Evolutionary conservation across 2,888 invertebrate species (phyloP).

Genomic region (Nemapogon koenigi): DNA sequence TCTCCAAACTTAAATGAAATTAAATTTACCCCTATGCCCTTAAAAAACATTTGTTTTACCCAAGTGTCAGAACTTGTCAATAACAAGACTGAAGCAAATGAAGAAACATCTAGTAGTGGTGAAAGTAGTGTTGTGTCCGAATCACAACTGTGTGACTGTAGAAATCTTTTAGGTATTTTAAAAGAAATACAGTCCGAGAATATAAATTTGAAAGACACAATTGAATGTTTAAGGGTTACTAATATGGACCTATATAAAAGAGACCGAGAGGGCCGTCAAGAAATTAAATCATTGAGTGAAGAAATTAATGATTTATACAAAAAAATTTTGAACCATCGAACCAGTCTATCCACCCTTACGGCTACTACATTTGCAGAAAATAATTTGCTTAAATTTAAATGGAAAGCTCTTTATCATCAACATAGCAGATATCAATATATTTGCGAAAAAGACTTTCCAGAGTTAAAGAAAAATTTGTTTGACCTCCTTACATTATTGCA

Average conservation of each 20-base stretch:
- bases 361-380: slow-evolving; percentile 54
- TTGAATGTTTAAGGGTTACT: not conserved
- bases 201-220: not conserved
- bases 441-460: slow-evolving; percentile 48
- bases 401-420: slow-evolving; percentile 45
- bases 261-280: slow-evolving; percentile 30
- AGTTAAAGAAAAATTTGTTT: slow-evolving; percentile 37
- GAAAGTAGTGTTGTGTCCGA: too few relatives aligned
- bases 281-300: slow-evolving; percentile 35
- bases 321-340: slow-evolving; percentile 42
- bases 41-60: too few relatives aligned
- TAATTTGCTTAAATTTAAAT: slow-evolving; percentile 40
- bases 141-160: slow-evolving; percentile 15
- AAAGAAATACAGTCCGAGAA: slow-evolving; percentile 28
- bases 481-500: slow-evolving; percentile 36
- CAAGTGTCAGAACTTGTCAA: too few relatives aligned
- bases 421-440: slow-evolving; percentile 42
- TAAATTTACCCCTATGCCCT: too few relatives aligned
- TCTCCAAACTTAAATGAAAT: too few relatives aligned
- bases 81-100: too few relatives aligned
- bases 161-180: slow-evolving; percentile 22
- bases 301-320: slow-evolving; percentile 41
- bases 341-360: slow-evolving; percentile 44
- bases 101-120: too few relatives aligned
- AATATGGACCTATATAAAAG: slow-evolving; percentile 28